These are phyloP conservation scores for Penaeus japonicus DNA, from an alignment of 1,140 invertebrate species.

Conservation along the genomic window DNA sequence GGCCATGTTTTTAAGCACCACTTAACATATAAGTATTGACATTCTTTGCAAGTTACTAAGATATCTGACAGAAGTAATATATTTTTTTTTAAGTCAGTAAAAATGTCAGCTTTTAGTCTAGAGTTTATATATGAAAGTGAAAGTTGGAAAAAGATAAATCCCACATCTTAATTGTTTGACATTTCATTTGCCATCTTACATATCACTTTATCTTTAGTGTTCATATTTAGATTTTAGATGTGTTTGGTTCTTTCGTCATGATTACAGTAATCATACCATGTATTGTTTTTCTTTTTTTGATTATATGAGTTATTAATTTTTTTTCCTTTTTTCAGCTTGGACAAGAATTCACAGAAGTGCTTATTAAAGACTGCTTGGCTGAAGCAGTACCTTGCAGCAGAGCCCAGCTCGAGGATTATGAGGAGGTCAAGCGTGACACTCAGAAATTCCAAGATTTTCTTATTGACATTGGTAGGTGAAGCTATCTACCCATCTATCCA, in stretches of 20 bases:
- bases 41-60: too few relatives aligned
- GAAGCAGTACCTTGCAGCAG: conserved; percentile 50
- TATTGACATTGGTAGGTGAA: conserved; percentile 34
- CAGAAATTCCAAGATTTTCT: conserved; percentile 49
- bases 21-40: background rate
- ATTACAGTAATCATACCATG: background rate
- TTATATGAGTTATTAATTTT: background rate
- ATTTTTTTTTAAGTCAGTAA: background rate
- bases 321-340: conserved; percentile 39
- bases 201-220: too few relatives aligned
- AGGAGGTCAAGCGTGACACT: conserved; percentile 31
- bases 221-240: background rate
- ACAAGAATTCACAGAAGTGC: conserved; percentile 41
- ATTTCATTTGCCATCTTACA: background rate
- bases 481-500: background rate
- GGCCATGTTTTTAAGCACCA: background rate
- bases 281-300: background rate
- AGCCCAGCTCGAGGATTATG: conserved; percentile 46
- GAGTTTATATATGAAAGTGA: too few relatives aligned
- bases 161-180: background rate
- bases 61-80: background rate
- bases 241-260: background rate
- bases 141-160: background rate
- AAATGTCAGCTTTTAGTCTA: background rate
- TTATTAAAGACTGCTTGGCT: conserved; percentile 54